These are phyloP conservation scores for Paramisgurnus dabryanus DNA, from an alignment of 2,113 vertebrate species.

Conservation along the genomic window DNA sequence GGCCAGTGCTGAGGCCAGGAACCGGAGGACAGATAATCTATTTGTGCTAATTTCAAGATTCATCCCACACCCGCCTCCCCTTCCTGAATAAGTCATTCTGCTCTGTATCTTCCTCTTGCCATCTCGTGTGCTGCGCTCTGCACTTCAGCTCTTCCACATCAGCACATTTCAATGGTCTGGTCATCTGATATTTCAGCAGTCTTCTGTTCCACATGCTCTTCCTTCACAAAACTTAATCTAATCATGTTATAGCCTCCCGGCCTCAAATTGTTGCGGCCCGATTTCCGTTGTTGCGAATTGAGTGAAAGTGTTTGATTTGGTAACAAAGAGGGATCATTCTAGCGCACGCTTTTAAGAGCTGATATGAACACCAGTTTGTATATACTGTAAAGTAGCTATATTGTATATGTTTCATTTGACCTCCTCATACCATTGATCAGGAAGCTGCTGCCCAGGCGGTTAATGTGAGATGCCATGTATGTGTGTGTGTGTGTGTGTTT, in stretches of 20 bases:
- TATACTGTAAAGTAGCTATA: neutral
- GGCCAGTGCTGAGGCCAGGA: slow-evolving; percentile 64
- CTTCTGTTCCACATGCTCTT: slow-evolving; percentile 24
- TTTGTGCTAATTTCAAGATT: slow-evolving; percentile 80
- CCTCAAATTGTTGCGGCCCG: slow-evolving; percentile 5
- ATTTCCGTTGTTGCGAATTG: slow-evolving; percentile 14
- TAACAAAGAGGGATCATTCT: slow-evolving; percentile 3
- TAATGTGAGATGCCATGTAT: slow-evolving; percentile 7
- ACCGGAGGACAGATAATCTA: slow-evolving; percentile 76
- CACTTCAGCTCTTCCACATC: slow-evolving; percentile 57
- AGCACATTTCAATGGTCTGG: slow-evolving; percentile 56
- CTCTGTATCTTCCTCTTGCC: slow-evolving; percentile 37
- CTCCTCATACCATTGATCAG: slow-evolving; percentile 24
- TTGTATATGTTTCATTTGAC: slow-evolving; percentile 4
- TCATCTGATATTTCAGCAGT: slow-evolving; percentile 40
- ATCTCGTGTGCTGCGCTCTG: slow-evolving; percentile 57
- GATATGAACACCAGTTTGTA: slow-evolving; percentile 1
- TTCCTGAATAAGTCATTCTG: slow-evolving; percentile 73
- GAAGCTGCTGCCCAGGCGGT: slow-evolving; percentile 11
- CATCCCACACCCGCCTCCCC: slow-evolving; percentile 57
- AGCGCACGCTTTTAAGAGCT: neutral
- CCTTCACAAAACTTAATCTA: slow-evolving; percentile 33
- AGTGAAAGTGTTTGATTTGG: slow-evolving; percentile 14
- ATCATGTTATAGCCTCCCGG: slow-evolving; percentile 21
- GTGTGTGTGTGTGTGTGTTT: neutral